Percentiles rank a stretch among this genome's conserved stretches.
These are phyloP conservation scores for Brachionus asplanchnoidis DNA, from an alignment of 1,140 invertebrate species.

Conservation along the genomic window DNA sequence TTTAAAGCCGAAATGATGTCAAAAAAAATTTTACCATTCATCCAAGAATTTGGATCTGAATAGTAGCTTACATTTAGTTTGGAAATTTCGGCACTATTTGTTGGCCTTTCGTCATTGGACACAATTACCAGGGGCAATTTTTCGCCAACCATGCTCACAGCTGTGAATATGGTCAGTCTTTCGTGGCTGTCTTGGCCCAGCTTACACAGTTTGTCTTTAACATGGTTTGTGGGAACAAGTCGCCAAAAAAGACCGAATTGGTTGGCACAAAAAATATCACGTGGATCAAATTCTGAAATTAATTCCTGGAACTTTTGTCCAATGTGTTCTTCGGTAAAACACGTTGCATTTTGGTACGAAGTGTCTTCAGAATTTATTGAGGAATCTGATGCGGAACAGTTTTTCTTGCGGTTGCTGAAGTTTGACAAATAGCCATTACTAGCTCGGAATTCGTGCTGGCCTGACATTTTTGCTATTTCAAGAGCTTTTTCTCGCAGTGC, in stretches of 20 bases:
- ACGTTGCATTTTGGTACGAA: not conserved
- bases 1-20: not conserved
- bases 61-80: not conserved
- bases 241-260: not conserved
- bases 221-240: not conserved
- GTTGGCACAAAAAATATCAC: not conserved
- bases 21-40: not conserved
- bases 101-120: not conserved
- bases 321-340: not conserved
- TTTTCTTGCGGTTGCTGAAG: not conserved
- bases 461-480: not conserved
- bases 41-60: not conserved
- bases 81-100: not conserved
- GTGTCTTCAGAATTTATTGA: not conserved
- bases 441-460: not conserved
- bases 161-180: slow-evolving; percentile 13
- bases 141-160: slow-evolving; percentile 1
- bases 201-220: not conserved
- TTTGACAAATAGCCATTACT: slow-evolving; percentile 6
- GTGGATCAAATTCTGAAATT: not conserved
- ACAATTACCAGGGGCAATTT: not conserved
- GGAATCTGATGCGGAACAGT: not conserved
- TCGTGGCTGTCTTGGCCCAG: not conserved
- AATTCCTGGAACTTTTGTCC: not conserved
- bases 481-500: not conserved